These are phyloP conservation scores for Pungitius pungitius DNA, from an alignment of 2,113 vertebrate species.

Conservation along the genomic window DNA sequence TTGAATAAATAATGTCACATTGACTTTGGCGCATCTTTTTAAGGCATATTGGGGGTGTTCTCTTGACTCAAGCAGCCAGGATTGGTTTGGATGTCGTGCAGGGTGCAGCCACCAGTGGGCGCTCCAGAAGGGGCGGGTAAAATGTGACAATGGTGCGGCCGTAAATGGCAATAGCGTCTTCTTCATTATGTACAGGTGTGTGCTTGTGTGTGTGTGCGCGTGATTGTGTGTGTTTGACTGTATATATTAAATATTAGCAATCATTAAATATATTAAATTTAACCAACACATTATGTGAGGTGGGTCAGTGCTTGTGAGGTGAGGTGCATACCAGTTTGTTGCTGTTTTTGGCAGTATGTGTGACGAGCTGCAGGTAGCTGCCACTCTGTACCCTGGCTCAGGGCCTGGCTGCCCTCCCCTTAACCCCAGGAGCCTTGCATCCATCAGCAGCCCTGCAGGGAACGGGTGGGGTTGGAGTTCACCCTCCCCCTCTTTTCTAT, in stretches of 20 bases:
- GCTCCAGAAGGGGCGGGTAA: conserved; percentile 14
- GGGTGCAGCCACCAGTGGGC: conserved; percentile 52
- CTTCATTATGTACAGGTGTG: conserved; percentile 8
- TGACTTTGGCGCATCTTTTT: background rate
- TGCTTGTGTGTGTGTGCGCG: conserved; percentile 32
- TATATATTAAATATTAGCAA: background rate
- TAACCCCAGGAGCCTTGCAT: conserved; percentile 70
- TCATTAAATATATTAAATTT: background rate
- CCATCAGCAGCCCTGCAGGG: conserved; percentile 70
- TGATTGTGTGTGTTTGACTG: conserved; percentile 14
- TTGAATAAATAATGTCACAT: background rate
- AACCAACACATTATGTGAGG: background rate
- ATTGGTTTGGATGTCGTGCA: background rate
- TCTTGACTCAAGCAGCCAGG: background rate
- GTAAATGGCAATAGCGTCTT: conserved; percentile 50
- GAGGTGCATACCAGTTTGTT: background rate
- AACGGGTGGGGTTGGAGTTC: conserved; percentile 57
- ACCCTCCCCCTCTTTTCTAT: conserved; percentile 40
- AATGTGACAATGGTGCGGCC: background rate
- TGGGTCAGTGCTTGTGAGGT: conserved; percentile 11
- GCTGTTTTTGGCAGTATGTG: conserved; percentile 3
- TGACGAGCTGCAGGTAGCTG: conserved; percentile 61
- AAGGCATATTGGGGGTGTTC: background rate
- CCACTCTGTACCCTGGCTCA: conserved; percentile 57
- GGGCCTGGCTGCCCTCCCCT: conserved; percentile 64